These are phyloP conservation scores for Saccopteryx leptura DNA, from an alignment of 2,113 vertebrate species.

Conservation along the genomic window DNA sequence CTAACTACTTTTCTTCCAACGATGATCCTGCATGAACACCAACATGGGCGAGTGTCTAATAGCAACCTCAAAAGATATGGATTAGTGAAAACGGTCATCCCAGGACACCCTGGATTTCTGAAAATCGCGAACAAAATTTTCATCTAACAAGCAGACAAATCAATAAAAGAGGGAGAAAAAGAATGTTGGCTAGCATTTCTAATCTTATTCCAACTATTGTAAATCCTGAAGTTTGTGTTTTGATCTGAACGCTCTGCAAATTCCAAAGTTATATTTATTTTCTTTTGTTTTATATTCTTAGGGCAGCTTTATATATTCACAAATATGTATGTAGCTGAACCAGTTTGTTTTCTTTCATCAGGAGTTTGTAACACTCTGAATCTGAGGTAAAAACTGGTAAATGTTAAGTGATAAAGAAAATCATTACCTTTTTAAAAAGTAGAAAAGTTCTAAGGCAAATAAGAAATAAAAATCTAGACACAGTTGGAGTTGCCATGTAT, in stretches of 20 bases:
- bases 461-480: constrained; percentile 48
- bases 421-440: constrained; percentile 51
- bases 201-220: not conserved
- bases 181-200: not conserved
- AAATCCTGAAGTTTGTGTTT: not conserved
- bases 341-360: constrained; percentile 19
- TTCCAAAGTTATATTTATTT: constrained; percentile 17
- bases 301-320: not conserved
- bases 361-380: constrained; percentile 48
- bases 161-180: not conserved
- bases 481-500: constrained; percentile 21
- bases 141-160: constrained; percentile 23
- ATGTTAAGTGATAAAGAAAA: constrained; percentile 60
- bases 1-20: not conserved
- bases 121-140: not conserved
- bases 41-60: not conserved
- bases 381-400: constrained; percentile 50
- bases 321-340: not conserved
- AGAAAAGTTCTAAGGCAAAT: constrained; percentile 62
- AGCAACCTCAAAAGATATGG: not conserved
- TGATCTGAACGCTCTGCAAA: not conserved
- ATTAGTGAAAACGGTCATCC: not conserved
- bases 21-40: not conserved
- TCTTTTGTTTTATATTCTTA: not conserved
- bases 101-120: not conserved